A percentile compares a stretch with the other conserved stretches of the same genome.
Evolutionary conservation across 2,113 vertebrate genomes (phyloP).

Genomic region (Antennarius striatus): DNA sequence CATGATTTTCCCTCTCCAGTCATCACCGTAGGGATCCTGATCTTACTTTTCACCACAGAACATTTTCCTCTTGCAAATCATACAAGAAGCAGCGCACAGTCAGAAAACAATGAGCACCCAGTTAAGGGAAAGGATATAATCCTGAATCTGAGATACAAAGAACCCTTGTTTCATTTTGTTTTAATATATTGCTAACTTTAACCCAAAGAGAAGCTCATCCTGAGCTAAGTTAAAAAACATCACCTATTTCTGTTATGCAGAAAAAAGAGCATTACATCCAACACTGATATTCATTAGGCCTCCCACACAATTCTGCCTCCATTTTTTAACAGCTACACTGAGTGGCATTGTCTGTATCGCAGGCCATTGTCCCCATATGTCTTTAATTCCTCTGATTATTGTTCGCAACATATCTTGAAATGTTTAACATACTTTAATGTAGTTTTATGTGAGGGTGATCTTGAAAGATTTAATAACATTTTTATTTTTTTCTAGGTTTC

Average conservation of each 20-base stretch:
- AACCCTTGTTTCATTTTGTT: slow-evolving; percentile 45
- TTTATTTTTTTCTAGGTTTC: too few relatives aligned
- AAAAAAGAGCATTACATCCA: slow-evolving; percentile 14
- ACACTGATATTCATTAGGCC: slow-evolving; percentile 4
- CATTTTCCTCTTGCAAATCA: slow-evolving; percentile 75
- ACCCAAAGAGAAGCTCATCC: slow-evolving; percentile 50
- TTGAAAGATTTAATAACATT: too few relatives aligned
- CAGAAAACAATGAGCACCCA: slow-evolving; percentile 65
- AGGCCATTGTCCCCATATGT: too few relatives aligned
- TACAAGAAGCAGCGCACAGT: slow-evolving; percentile 45
- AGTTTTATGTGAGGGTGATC: too few relatives aligned
- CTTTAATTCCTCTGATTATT: too few relatives aligned
- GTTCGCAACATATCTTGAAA: too few relatives aligned
- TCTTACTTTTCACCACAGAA: slow-evolving; percentile 65
- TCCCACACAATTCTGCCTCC: not conserved
- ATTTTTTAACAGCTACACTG: slow-evolving; percentile 28
- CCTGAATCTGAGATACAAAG: slow-evolving; percentile 58
- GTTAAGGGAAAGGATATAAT: slow-evolving; percentile 54
- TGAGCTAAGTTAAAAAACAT: not conserved
- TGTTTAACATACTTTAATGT: too few relatives aligned
- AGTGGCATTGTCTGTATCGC: slow-evolving; percentile 17
- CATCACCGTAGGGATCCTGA: slow-evolving; percentile 70
- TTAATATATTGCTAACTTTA: slow-evolving; percentile 40
- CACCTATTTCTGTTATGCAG: not conserved
- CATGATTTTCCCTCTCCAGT: slow-evolving; percentile 66